Evolutionary conservation across 2,888 invertebrate species (phyloP).

Genomic region (Platynereis dumerilii): DNA sequence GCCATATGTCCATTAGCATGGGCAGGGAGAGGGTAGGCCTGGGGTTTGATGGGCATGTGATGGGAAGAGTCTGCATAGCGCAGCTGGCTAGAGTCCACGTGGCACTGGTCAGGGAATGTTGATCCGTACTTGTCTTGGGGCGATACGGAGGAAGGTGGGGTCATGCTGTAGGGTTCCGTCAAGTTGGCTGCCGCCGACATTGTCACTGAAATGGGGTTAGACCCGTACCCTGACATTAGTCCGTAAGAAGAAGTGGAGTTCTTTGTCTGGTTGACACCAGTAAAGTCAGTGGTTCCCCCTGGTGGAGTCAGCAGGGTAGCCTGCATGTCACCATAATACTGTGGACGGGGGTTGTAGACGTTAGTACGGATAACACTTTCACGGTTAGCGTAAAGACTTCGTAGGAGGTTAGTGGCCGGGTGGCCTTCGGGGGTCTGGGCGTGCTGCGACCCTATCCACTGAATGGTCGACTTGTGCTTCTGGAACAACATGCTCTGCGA

Average conservation of each 20-base stretch:
- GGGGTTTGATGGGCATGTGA: slow-evolving; percentile 38
- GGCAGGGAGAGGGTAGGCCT: slow-evolving; percentile 39
- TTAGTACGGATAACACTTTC: slow-evolving; percentile 90
- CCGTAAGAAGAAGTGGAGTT: slow-evolving; percentile 26
- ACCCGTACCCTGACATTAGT: slow-evolving; percentile 28
- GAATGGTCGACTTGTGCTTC: slow-evolving; percentile 69
- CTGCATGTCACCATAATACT: slow-evolving; percentile 51
- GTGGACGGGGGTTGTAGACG: slow-evolving; percentile 48
- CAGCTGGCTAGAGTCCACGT: slow-evolving; percentile 20
- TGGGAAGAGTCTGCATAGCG: slow-evolving; percentile 20
- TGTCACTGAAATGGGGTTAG: slow-evolving; percentile 29
- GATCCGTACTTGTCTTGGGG: slow-evolving; percentile 77
- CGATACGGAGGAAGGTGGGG: slow-evolving; percentile 95
- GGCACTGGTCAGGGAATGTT: slow-evolving; percentile 37
- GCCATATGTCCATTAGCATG: slow-evolving; percentile 21
- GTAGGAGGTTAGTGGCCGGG: slow-evolving; percentile 86
- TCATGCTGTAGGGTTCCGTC: slow-evolving; percentile 76
- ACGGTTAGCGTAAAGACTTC: slow-evolving; percentile 89
- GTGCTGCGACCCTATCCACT: slow-evolving; percentile 81
- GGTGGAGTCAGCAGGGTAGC: slow-evolving; percentile 88
- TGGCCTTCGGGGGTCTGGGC: slow-evolving; percentile 65
- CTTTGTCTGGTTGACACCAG: slow-evolving; percentile 24
- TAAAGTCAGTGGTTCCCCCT: slow-evolving; percentile 69
- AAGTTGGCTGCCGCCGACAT: slow-evolving; percentile 24
- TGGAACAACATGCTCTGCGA: slow-evolving; percentile 69